phyloP scores from a whole-genome alignment of 2,888 invertebrate species.

The Pollenia amentaria region DNA sequence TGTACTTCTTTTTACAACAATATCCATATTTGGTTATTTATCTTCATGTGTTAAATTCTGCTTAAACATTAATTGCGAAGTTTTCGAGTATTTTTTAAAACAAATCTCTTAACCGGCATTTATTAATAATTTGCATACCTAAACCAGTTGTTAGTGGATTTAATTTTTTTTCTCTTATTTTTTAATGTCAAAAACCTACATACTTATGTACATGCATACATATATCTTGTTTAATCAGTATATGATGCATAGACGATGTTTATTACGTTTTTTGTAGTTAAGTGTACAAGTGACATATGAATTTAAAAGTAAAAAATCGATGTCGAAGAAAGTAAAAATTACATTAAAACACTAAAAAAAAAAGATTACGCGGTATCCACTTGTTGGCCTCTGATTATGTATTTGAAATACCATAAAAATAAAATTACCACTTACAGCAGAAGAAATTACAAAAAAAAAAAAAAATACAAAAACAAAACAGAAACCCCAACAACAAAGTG shows the following conservation, averaged over 20 bases:
- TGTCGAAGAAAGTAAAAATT: constrained; percentile 68
- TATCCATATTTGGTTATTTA: not conserved
- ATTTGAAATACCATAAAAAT: constrained; percentile 36
- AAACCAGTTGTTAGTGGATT: not conserved
- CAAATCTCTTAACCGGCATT: constrained; percentile 15
- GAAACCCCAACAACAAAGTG: not conserved
- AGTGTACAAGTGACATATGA: constrained; percentile 41
- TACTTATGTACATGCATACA: not conserved
- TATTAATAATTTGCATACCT: constrained; percentile 3
- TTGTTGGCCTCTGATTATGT: constrained; percentile 65
- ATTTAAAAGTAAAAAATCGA: constrained; percentile 31
- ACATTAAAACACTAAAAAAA: constrained; percentile 42
- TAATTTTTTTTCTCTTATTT: not conserved
- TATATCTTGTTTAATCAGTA: not conserved
- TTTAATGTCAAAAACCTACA: constrained; percentile 12
- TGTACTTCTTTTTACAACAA: not conserved
- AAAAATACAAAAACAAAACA: constrained; percentile 17
- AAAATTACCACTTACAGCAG: constrained; percentile 24
- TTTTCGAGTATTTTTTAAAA: not conserved
- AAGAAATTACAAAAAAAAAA: constrained; percentile 3
- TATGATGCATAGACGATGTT: not conserved
- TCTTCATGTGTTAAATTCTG: not conserved
- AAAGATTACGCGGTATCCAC: constrained; percentile 57
- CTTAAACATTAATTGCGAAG: too few species aligned
- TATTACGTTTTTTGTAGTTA: not conserved